Evolutionary conservation across 2,888 invertebrate species (phyloP).

Genomic region (Adineta ricciae): DNA sequence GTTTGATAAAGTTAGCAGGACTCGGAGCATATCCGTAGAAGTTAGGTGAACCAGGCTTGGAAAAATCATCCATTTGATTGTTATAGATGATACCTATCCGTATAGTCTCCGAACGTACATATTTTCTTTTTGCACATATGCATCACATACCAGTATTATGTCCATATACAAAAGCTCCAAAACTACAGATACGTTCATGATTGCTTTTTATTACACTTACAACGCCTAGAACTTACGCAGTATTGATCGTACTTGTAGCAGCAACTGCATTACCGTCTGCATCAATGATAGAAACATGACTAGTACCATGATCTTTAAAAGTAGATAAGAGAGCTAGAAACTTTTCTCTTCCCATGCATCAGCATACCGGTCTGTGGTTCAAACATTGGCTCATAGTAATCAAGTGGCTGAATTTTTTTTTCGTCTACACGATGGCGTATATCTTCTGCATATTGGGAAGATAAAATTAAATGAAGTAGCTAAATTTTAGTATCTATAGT

Average conservation of each 20-base stretch:
- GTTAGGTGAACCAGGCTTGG: conserved; percentile 36
- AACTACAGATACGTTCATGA: conserved; percentile 54
- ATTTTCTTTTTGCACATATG: too few relatives aligned
- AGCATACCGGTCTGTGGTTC: neutral
- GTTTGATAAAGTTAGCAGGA: conserved; percentile 69
- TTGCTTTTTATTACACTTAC: too few relatives aligned
- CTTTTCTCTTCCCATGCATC: neutral
- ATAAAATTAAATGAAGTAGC: neutral
- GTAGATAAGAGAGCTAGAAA: too few relatives aligned
- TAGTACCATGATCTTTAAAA: conserved; percentile 39
- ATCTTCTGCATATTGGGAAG: neutral
- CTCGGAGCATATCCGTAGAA: conserved; percentile 57
- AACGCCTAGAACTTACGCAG: conserved; percentile 38
- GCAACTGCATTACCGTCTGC: conserved; percentile 46
- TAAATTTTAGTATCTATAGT: neutral
- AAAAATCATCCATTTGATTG: conserved; percentile 81
- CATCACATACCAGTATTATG: conserved; percentile 52
- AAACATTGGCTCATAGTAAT: neutral
- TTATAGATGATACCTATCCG: conserved; percentile 71
- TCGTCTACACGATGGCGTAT: neutral
- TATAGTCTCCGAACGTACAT: too few relatives aligned
- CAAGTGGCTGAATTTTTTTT: neutral
- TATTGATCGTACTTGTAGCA: conserved; percentile 45
- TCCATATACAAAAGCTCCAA: conserved; percentile 61
- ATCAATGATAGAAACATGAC: conserved; percentile 43